Evolutionary conservation across 53 echinoderm and acorn worm genomes (phyloP).

Genomic region (Echinarachnius parma): DNA sequence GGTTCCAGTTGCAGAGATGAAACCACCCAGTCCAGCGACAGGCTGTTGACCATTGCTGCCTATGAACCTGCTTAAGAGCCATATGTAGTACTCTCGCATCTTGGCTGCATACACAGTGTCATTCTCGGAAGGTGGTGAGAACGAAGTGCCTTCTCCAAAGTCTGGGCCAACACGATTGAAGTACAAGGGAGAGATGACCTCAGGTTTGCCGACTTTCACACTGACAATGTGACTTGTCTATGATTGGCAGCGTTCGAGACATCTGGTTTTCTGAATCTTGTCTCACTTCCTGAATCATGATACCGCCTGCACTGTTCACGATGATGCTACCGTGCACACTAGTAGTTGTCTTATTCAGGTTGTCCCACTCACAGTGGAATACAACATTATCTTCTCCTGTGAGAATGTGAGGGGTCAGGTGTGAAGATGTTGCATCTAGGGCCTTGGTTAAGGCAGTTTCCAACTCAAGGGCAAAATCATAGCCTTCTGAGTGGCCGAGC

Average conservation of each 20-base stretch:
- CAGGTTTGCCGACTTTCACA: conserved; percentile 21
- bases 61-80: conserved; percentile 42
- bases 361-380: conserved; percentile 51
- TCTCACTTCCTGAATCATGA: conserved; percentile 51
- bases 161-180: conserved; percentile 14
- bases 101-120: background rate
- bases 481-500: conserved; percentile 44
- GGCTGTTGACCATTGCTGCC: too few species aligned
- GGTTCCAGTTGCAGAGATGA: too few species aligned
- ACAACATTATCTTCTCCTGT: conserved; percentile 35
- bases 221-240: background rate
- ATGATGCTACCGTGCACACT: conserved; percentile 39
- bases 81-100: conserved; percentile 35
- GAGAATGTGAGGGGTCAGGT: conserved; percentile 36
- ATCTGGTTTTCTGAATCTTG: background rate
- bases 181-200: conserved; percentile 22
- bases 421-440: conserved; percentile 30
- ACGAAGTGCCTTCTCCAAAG: conserved; percentile 34
- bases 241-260: conserved; percentile 4
- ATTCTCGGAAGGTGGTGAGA: conserved; percentile 8
- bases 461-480: conserved; percentile 38
- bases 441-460: conserved; percentile 39
- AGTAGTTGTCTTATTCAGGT: conserved; percentile 42
- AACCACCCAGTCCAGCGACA: too few species aligned
- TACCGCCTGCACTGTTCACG: conserved; percentile 50